phyloP scores from a whole-genome alignment of 2,797 vertebrate genomes.

The Calcarius lapponicus region DNA sequence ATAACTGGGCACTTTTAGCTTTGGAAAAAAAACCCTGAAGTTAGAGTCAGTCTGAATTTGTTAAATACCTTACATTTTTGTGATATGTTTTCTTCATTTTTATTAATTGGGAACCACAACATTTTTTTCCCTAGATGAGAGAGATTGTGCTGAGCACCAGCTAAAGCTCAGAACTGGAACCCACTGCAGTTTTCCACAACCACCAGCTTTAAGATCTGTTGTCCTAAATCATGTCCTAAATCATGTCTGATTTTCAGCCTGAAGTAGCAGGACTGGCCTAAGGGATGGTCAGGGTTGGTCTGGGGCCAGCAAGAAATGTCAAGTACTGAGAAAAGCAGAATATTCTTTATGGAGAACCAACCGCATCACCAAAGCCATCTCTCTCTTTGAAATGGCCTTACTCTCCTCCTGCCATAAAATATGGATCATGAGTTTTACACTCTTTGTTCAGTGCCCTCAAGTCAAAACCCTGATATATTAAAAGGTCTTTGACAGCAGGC shows the following conservation, averaged over 20 bases:
- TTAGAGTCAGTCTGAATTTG: not conserved
- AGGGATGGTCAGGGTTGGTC: not conserved
- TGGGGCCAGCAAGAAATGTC: not conserved
- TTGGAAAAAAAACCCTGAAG: not conserved
- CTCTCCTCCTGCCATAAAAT: not conserved
- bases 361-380: not conserved
- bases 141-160: not conserved
- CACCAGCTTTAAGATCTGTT: not conserved
- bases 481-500: not conserved
- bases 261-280: not conserved
- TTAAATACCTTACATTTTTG: not conserved
- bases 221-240: accelerated
- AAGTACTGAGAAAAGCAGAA: not conserved
- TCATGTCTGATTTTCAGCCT: not conserved
- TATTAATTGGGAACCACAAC: not conserved
- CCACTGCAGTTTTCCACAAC: not conserved
- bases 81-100: not conserved
- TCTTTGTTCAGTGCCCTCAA: not conserved
- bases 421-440: not conserved
- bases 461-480: not conserved
- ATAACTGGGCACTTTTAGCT: not conserved
- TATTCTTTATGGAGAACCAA: not conserved
- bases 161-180: not conserved
- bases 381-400: not conserved
- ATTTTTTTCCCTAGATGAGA: not conserved